Evolutionary conservation across 2,888 invertebrate species (phyloP), one percentile per base, ranked within the genome.

Genomic region (Muscina levida): DNA sequence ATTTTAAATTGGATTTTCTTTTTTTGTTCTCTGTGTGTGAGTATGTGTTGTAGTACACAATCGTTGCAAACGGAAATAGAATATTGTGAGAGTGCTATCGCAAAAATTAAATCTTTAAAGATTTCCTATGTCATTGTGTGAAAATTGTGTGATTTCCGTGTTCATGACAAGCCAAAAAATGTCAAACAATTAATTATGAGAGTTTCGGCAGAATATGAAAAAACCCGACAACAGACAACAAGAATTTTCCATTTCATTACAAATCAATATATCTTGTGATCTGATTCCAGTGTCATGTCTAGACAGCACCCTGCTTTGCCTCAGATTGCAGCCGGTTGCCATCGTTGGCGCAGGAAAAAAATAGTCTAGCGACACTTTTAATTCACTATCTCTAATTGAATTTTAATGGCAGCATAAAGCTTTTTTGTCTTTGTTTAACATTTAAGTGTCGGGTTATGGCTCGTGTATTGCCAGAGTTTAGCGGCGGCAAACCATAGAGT

Each of bases 231-330:
- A 31, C 8, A 74, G 56, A 57, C 10, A 59, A 62, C 62, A 62
- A 53, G 62, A 81, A 75, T 81, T 77, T 81, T 81, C 75, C 81
- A 77, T 81, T 81, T 77, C 81, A 78, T 75, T 81, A 46, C 67
- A 75, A 77, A 77, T 81, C 81, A 67, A 81, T 81, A 68, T 56
- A 74, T 74, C 68, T 75, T 62, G 56, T 72, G 74, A 77, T 68
- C 46, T 65, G 44, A 11, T 13, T 57, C 42, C 62, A 48, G 17
- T 42, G 77, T n/a, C 62, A 31, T 59, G 81, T 81, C 81, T 81
- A 81, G 81, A 81, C 81, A 65, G 62, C 26, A 22, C 66, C 31
- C 59, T 59, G 51, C 15, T 53, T 48, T 19, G 17, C n/a, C n/a
- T n/a, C n/a, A n/a, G n/a, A n/a, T n/a, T n/a, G n/a, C n/a, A n/a